phyloP scores from a whole-genome alignment of 2,888 invertebrate species.

The Stramonita haemastoma region DNA sequence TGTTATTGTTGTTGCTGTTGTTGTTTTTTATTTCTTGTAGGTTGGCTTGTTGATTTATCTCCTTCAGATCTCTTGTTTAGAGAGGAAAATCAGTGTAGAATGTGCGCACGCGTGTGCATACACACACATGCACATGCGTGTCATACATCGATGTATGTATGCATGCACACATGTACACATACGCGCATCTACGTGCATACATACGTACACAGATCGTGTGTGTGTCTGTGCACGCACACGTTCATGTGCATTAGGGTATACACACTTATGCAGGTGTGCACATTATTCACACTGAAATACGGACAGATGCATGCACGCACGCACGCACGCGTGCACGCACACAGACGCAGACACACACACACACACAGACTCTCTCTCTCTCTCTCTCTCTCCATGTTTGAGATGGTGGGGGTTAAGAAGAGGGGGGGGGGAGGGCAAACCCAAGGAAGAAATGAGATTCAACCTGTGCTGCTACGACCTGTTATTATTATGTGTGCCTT shows the following conservation, averaged over 20 bases:
- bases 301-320: neutral
- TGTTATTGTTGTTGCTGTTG: no score
- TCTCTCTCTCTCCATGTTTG: conserved; percentile 3
- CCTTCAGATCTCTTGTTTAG: no score
- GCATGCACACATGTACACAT: neutral
- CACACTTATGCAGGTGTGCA: neutral
- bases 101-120: neutral
- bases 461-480: no score
- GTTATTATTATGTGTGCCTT: no score
- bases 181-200: neutral
- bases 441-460: no score
- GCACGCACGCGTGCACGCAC: neutral
- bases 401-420: no score
- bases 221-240: no score
- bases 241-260: no score
- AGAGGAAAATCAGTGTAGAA: no score
- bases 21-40: no score
- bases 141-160: neutral
- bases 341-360: neutral
- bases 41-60: no score
- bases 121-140: neutral
- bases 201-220: neutral
- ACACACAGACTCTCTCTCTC: neutral
- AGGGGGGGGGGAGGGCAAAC: no score
- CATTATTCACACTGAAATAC: neutral